Evolutionary conservation across 2,113 vertebrate genomes (phyloP).

Genomic region (Ornithorhynchus anatinus): DNA sequence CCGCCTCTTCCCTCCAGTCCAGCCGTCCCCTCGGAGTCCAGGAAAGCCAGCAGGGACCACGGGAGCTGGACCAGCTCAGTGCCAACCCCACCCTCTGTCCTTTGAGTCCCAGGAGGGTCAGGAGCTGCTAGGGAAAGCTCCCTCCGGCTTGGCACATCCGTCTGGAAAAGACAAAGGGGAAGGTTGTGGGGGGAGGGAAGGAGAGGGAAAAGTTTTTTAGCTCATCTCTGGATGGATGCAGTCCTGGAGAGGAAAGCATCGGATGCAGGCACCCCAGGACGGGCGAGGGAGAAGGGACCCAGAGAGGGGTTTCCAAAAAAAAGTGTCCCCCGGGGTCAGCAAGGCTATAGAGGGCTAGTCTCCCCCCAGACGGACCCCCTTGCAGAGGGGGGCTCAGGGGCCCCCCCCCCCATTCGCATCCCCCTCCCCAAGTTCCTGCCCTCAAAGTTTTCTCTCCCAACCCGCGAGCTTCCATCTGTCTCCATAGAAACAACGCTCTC

Average conservation of each 20-base stretch:
- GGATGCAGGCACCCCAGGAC: not conserved
- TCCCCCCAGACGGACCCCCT: too few species aligned
- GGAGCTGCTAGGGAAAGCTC: not conserved
- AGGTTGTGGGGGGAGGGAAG: not conserved
- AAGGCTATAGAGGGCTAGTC: too few species aligned
- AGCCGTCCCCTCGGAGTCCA: not conserved
- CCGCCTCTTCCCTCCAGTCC: not conserved
- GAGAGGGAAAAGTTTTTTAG: conserved; percentile 45
- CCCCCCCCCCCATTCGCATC: not conserved
- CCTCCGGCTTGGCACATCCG: not conserved
- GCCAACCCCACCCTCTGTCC: not conserved
- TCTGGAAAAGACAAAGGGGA: conserved; percentile 32
- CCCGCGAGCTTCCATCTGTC: not conserved
- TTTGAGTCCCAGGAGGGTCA: not conserved
- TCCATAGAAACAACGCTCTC: not conserved
- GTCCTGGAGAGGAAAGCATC: not conserved
- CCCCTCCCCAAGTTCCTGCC: not conserved
- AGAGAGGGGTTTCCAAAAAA: not conserved
- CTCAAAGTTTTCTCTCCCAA: conserved; percentile 37
- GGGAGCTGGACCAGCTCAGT: not conserved
- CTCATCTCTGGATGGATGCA: not conserved
- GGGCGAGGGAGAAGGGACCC: not conserved
- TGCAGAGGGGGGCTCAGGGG: not conserved
- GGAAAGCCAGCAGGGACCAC: not conserved
- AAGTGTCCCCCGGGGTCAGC: too few species aligned